These are phyloP conservation scores for Thereva nobilitata DNA, from an alignment of 2,888 invertebrate genomes.

Conservation along the genomic window DNA sequence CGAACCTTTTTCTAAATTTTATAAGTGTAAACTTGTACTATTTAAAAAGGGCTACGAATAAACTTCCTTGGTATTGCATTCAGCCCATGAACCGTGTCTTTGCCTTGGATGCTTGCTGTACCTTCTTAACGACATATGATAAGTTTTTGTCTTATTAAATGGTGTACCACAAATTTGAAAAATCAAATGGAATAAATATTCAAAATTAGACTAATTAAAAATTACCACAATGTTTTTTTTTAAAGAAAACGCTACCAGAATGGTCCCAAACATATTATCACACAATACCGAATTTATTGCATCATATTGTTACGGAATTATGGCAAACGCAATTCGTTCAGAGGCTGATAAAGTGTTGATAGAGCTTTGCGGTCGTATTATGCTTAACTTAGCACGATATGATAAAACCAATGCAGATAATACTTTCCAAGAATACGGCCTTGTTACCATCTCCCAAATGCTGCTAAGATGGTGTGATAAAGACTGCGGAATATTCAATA, in stretches of 20 bases:
- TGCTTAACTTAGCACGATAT: slow-evolving; percentile 71
- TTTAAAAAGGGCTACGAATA: too few relatives aligned
- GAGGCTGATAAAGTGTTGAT: slow-evolving; percentile 58
- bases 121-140: too few relatives aligned
- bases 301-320: slow-evolving; percentile 57
- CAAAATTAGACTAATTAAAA: too few relatives aligned
- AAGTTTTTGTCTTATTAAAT: too few relatives aligned
- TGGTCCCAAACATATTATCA: slow-evolving; percentile 54
- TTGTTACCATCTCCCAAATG: slow-evolving; percentile 66
- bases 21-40: too few relatives aligned
- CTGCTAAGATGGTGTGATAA: slow-evolving; percentile 71
- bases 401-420: slow-evolving; percentile 59
- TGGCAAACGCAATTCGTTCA: slow-evolving; percentile 58
- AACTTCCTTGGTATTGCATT: too few relatives aligned
- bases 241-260: slow-evolving; percentile 54
- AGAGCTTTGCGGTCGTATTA: slow-evolving; percentile 59
- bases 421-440: slow-evolving; percentile 65
- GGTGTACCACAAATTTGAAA: too few relatives aligned
- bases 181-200: too few relatives aligned
- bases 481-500: slow-evolving; percentile 67
- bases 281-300: slow-evolving; percentile 54
- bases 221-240: slow-evolving; percentile 16
- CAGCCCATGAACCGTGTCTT: too few relatives aligned
- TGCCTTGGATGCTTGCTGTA: too few relatives aligned
- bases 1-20: too few relatives aligned